Evolutionary conservation across 2,888 invertebrate genomes (phyloP), one percentile per base, ranked within the genome.

Genomic region (Drosophila flavopinicola): DNA sequence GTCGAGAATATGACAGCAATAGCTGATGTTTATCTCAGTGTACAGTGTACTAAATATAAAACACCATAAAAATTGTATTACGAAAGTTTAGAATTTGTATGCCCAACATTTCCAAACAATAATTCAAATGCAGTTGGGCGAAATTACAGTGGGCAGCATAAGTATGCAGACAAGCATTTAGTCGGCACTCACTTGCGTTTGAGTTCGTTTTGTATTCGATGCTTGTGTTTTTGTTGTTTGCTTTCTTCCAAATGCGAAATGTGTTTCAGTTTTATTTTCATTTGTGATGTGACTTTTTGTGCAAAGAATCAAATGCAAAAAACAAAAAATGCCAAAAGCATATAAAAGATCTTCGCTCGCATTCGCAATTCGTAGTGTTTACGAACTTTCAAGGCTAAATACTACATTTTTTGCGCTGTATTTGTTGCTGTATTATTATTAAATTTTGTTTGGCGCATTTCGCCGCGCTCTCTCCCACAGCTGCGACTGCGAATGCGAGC

Each of bases 381-480:
- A 79, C 85, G 85, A 87, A 87, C 85, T 72, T 79, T 85, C 85
- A 85, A 87, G 87, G 87, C 86, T 83, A 80, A 88, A 88, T 82
- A 82, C 80, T 82, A 82, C 56, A 80, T 71, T 79, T 76, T 78
- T 78, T 61, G 56, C 58, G 54, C 33, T 70, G 49, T 63, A 44
- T 53, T 57, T 66, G 42, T 32, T 57, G 44, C 45, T 56, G 73
- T 77, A 80, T 79, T 80, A 83, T 83, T 80, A 80, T 80, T 85
- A 80, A 83, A 80, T 80, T 79, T 73, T 85, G 79, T 79, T 85
- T 83, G 80, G 51, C 77, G 86, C 76, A 84, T 75, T 82, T 82
- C 64, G 78, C 78, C 45, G 41, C 49, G 56, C 72, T 45, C 68
- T 52, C 53, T 37, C 53, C 32, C 44, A 51, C 25, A 11, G 35